Evolutionary conservation across 2,888 invertebrate species (phyloP).

Genomic region (Erebia ligea): DNA sequence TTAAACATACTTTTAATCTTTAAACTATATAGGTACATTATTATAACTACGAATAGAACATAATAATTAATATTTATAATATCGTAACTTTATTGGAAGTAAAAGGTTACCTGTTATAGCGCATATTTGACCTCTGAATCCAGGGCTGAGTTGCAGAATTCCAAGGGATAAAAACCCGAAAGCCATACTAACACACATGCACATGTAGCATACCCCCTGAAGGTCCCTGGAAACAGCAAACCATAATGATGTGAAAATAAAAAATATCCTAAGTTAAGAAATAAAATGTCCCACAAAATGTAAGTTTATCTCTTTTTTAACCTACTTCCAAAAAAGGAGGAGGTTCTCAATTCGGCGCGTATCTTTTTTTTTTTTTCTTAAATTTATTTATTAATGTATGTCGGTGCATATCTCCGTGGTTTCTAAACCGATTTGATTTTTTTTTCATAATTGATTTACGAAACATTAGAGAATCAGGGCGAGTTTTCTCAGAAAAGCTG

Average conservation of each 20-base stretch:
- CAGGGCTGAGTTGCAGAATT: slow-evolving; percentile 78
- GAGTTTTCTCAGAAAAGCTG: too few species aligned
- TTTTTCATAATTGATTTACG: too few species aligned
- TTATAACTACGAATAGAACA: background rate
- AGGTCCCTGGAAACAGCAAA: slow-evolving; percentile 70
- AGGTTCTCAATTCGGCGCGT: too few species aligned
- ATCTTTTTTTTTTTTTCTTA: too few species aligned
- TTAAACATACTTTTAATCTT: background rate
- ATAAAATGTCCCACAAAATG: slow-evolving; percentile 34
- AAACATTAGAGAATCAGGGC: too few species aligned
- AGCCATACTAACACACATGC: slow-evolving; percentile 83
- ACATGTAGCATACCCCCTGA: slow-evolving; percentile 86
- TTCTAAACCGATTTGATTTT: too few species aligned
- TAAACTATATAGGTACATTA: background rate
- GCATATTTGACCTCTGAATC: slow-evolving; percentile 70
- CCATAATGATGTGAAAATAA: background rate
- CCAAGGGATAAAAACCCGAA: slow-evolving; percentile 83
- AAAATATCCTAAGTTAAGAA: slow-evolving; percentile 82
- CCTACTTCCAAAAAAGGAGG: too few species aligned
- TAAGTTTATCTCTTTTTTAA: too few species aligned
- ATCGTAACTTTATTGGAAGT: background rate
- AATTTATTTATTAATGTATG: too few species aligned
- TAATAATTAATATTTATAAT: background rate
- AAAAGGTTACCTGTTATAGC: slow-evolving; percentile 72
- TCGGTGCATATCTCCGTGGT: too few species aligned